Base-by-base conservation (phyloP, 2,797 vertebrate species). In the Sebastes elongatus region DNA sequence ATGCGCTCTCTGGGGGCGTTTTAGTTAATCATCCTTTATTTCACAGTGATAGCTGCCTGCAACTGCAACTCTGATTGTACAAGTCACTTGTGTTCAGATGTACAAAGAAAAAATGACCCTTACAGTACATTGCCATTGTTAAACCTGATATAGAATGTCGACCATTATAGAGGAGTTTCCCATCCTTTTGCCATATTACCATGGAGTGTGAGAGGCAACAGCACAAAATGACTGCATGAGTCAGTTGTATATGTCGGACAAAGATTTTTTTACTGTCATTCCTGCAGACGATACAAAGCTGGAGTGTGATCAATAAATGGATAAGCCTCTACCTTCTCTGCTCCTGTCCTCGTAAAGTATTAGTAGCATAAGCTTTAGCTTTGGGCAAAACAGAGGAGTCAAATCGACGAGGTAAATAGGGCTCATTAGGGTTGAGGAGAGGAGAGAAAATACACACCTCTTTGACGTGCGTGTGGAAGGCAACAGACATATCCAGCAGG, bases 381-480 rank as follows among this genome's bases (percentile, higher is more conserved):
- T 63, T 5, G 18, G 30, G 32, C 28, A 42, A 66, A 71, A 61
- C 49, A 61, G 14, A 68, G 10, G 27, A 46, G 22, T 28, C 9
- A 38, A 14, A 55, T 64, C 23, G 4, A 4, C n/a, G 55, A 10
- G 18, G 22, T 2, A 68, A 72, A 66, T 9, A 32, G 23, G 28
- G 22, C 10, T 82, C 38, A 81, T 42, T 25, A 25, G 7, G 20
- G 20, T 5, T 23, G 11, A 23, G 14, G 32, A 63, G 27, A 59
- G 11, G 35, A 60, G 22, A 71, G 22, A 23, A 33, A 27, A 30
- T 10, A 80, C 93, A 90, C 85, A 98, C 98, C 97, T 99, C 98
- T 93, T 99, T 99, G 64, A 98, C 98, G 0, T 99, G 98, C 3
- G 98, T 99, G 91, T 99, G 98, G 86, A 99, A 99, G 62, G 98